phyloP scores from a whole-genome alignment of 2,888 invertebrate species.

The Drosophila trichaetosa region DNA sequence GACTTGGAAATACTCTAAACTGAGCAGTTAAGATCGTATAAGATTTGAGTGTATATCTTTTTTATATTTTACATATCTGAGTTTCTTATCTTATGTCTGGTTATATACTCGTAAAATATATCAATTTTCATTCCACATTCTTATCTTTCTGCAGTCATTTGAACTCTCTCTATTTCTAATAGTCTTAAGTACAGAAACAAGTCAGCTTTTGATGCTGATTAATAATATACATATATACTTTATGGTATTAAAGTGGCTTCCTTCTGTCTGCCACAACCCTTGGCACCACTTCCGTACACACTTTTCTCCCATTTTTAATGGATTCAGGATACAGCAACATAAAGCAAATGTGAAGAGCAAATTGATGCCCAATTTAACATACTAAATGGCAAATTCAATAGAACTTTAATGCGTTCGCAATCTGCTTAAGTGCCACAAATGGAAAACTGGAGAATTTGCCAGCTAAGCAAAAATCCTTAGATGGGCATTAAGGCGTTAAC shows the following conservation, averaged over 20 bases:
- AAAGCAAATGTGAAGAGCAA: neutral
- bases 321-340: neutral
- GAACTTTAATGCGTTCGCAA: conserved; percentile 32
- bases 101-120: neutral
- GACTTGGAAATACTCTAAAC: neutral
- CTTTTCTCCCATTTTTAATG: neutral
- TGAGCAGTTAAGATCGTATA: accelerated
- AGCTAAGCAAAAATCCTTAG: conserved; percentile 35
- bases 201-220: neutral
- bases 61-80: neutral
- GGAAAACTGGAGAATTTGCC: conserved; percentile 5
- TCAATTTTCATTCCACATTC: neutral
- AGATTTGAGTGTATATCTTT: too few relatives aligned
- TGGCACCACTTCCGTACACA: neutral
- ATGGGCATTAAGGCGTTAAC: conserved; percentile 46
- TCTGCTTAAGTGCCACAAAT: conserved; percentile 22
- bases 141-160: neutral
- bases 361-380: conserved; percentile 12
- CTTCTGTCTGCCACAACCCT: neutral
- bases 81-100: neutral
- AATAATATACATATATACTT: neutral
- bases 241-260: too few relatives aligned
- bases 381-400: conserved; percentile 17
- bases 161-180: accelerated
- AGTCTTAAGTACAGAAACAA: accelerated